phyloP scores from a whole-genome alignment of 2,888 invertebrate genomes.

The Pseudococcus jackbeardsleyi region DNA sequence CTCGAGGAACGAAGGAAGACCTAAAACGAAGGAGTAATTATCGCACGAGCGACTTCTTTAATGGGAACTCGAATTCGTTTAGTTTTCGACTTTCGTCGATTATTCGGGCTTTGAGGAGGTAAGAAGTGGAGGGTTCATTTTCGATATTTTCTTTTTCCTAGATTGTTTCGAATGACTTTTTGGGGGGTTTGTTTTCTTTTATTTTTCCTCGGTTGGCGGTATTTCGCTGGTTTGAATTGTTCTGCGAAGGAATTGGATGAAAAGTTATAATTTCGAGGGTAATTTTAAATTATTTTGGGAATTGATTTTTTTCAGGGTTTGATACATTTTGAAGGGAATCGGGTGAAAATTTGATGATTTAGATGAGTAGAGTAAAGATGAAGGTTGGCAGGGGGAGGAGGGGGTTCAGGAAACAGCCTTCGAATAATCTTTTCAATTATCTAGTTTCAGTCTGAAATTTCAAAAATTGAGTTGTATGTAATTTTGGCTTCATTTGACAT shows the following conservation, averaged over 20 bases:
- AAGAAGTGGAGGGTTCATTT: not conserved
- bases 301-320: not conserved
- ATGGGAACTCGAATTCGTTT: not conserved
- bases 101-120: not conserved
- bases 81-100: not conserved
- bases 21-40: not conserved
- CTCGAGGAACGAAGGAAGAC: not conserved
- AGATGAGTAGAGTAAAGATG: not conserved
- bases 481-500: no score
- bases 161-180: not conserved
- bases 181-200: not conserved
- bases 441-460: no score
- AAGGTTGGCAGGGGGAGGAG: not conserved
- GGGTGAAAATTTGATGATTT: not conserved
- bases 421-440: no score
- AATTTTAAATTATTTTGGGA: not conserved
- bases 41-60: slow-evolving; percentile 13
- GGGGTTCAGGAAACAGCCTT: no score
- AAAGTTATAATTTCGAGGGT: not conserved
- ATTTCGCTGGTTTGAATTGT: not conserved
- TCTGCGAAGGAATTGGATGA: not conserved
- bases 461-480: no score
- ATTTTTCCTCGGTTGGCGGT: not conserved
- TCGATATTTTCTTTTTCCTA: not conserved
- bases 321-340: not conserved